phyloP scores from a whole-genome alignment of 1,140 invertebrate species.

The Drosophila carrolli region DNA sequence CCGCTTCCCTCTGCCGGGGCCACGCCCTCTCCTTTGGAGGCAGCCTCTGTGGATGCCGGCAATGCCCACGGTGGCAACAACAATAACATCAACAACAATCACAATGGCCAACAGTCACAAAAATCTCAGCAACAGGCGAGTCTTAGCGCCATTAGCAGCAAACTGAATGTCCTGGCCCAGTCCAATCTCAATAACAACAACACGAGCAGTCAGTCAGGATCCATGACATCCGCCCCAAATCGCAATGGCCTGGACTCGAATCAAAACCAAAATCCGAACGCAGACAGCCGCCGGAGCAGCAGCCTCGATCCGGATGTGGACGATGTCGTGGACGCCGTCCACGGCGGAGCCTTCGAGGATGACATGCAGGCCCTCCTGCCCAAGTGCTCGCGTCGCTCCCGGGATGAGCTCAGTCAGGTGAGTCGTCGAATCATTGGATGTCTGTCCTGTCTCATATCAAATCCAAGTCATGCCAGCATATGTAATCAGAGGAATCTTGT shows the following conservation, averaged over 20 bases:
- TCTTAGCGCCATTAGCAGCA: constrained; percentile 35
- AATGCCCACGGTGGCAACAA: constrained; percentile 25
- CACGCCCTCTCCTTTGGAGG: constrained; percentile 38
- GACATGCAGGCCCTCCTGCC: constrained; percentile 82
- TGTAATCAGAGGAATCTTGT: no score
- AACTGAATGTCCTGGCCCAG: constrained; percentile 19
- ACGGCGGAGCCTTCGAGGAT: constrained; percentile 73
- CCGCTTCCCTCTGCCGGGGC: constrained; percentile 41
- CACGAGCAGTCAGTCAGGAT: constrained; percentile 23
- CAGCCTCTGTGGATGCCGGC: constrained; percentile 14
- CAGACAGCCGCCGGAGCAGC: constrained; percentile 57
- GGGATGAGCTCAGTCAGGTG: constrained; percentile 84
- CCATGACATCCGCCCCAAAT: constrained; percentile 37
- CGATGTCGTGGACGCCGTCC: constrained; percentile 57
- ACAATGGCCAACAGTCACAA: constrained; percentile 29
- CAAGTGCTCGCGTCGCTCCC: constrained; percentile 73
- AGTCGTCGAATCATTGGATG: constrained; percentile 11
- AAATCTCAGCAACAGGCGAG: constrained; percentile 46
- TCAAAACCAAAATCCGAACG: constrained; percentile 17
- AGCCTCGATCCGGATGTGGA: constrained; percentile 63
- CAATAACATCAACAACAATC: constrained; percentile 44
- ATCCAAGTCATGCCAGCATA: no score
- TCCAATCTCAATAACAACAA: constrained; percentile 44
- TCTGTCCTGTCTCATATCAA: no score
- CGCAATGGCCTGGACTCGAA: background rate